Base-by-base conservation (phyloP, 2,888 invertebrate species). In the Rhagonycha lutea region DNA sequence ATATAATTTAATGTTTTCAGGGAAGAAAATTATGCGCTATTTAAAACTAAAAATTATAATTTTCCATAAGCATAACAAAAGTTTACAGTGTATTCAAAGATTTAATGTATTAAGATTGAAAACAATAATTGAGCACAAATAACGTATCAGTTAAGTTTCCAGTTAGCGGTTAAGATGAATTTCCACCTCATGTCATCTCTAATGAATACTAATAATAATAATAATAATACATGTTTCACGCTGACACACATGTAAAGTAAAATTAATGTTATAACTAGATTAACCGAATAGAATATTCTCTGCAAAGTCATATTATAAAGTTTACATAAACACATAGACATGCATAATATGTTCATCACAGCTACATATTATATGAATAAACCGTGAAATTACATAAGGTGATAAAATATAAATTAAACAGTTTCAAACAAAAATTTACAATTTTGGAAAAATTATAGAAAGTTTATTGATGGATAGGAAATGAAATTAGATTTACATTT, bases 231-330 rank as follows among this genome's bases (percentile, higher is more conserved):
- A 24, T 26, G 63, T 65, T 65, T 65, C 63, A 18, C 63, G 63
- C 26, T 65, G 63, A 24, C 63, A 65, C 63, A 65, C 63, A 65
- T 65, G 63, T 65, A 65, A 65, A 65, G 24, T 65, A 65, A 26
- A 65, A 65, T 65, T 65, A 65, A 65, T 65, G 63, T 65, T 65
- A 24, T 65, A 65, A 65, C 63, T 65, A 65, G 24, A 65, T 65
- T 65, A 65, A 24, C 63, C 12, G 63, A 14, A 26, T 65, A 18
- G 63, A 65, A 65, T 65, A 65, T 47, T 26, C 63, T 65, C 63
- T 12, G 14, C 24, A 47, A 65, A 65, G 63, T 65, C 63, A 65
- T 26, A 65, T 65, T 65, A 65, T 12, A 65, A 65, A 65, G 63
- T 23, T 65, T 65, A 65, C 24, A 65, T 65, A 65, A 65, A 24